A percentile compares a stretch with the other conserved stretches of the same genome.
Conservation (phyloP, 2,888 invertebrate genomes). For the Keiferia lycopersicella region DNA sequence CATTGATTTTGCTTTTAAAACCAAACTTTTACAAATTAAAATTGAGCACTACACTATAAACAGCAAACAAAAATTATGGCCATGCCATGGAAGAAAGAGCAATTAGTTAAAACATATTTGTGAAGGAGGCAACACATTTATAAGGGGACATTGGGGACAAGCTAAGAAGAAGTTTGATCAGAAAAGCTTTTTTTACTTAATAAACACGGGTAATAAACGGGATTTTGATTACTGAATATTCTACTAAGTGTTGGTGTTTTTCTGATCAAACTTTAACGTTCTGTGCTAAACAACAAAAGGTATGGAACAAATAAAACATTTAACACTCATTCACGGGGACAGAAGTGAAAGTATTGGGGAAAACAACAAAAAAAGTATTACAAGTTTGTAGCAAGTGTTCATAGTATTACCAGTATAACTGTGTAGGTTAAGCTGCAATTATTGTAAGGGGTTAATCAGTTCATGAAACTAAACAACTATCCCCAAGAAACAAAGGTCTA, state of each 20-base stretch:
- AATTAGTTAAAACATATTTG: slow-evolving; percentile 10
- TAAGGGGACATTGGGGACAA: slow-evolving; percentile 1
- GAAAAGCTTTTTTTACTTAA: neutral
- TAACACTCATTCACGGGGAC: slow-evolving; percentile 14
- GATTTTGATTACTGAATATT: neutral
- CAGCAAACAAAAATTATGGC: slow-evolving; percentile 31
- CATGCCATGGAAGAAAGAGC: slow-evolving; percentile 45
- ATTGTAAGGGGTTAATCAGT: too few relatives aligned
- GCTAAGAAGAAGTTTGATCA: neutral
- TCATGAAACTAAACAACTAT: too few relatives aligned
- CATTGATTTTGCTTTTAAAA: neutral
- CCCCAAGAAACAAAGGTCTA: too few relatives aligned
- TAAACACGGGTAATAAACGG: neutral
- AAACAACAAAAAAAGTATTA: neutral
- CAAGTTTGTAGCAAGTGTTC: neutral
- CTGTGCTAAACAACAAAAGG: neutral
- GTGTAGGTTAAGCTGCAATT: too few relatives aligned
- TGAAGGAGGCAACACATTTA: slow-evolving; percentile 2
- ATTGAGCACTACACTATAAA: slow-evolving; percentile 38
- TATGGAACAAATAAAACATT: neutral
- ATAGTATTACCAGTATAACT: too few relatives aligned
- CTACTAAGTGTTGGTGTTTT: too few relatives aligned
- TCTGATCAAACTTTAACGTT: neutral
- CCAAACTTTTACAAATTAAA: neutral
- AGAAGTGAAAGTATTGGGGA: neutral